These are phyloP conservation scores for Nematolebias whitei DNA, from an alignment of 2,113 vertebrate genomes.

Conservation along the genomic window DNA sequence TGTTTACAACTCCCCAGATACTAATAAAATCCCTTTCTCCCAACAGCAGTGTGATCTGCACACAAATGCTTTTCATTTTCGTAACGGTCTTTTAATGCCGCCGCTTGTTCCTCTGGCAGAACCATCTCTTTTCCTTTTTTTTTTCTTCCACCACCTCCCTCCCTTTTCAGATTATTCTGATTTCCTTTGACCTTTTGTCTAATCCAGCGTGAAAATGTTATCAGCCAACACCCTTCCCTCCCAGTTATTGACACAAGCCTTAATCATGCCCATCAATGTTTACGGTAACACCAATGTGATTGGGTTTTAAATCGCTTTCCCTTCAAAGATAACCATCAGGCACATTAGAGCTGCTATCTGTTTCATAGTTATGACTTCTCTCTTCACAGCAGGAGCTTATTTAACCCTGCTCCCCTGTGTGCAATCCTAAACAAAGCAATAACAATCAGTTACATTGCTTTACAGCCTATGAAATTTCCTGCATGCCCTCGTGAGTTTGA, in stretches of 20 bases:
- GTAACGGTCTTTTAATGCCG: conserved; percentile 41
- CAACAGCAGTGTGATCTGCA: conserved; percentile 23
- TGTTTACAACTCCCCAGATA: background rate
- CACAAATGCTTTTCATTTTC: conserved; percentile 50
- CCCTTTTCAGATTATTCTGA: conserved; percentile 3
- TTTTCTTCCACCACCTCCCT: background rate
- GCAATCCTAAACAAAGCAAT: conserved; percentile 7
- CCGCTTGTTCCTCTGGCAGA: conserved; percentile 7
- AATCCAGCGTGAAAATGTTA: conserved; percentile 59
- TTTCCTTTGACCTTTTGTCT: conserved; percentile 71
- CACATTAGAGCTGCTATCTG: conserved; percentile 26
- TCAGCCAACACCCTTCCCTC: conserved; percentile 38
- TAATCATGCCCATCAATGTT: conserved; percentile 64
- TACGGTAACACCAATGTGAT: conserved; percentile 49
- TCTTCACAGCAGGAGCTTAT: background rate
- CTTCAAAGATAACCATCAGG: conserved; percentile 38
- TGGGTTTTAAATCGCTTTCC: conserved; percentile 38
- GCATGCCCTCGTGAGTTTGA: conserved; percentile 1
- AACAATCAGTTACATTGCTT: conserved; percentile 6
- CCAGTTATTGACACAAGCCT: conserved; percentile 52
- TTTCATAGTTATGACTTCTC: background rate
- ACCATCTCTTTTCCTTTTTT: conserved; percentile 3
- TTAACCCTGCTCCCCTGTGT: background rate
- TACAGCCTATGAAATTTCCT: conserved; percentile 5
- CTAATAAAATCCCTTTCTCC: conserved; percentile 29